Evolutionary conservation across 2,797 vertebrate species (phyloP).

Genomic region (Sebastes elongatus): DNA sequence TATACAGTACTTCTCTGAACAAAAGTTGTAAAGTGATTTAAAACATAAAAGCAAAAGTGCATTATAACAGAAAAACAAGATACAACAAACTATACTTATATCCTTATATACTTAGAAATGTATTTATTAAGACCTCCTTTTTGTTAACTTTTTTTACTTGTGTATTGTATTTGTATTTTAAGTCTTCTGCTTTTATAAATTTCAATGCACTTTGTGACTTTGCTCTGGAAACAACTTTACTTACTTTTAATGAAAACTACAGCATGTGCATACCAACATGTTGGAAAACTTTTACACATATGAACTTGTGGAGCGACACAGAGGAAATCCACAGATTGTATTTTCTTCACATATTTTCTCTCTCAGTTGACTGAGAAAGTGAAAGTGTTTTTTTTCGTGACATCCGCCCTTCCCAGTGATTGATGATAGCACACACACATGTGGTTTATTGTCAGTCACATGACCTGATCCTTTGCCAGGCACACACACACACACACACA

Average conservation of each 20-base stretch:
- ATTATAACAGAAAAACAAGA: not conserved
- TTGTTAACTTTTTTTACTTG: not conserved
- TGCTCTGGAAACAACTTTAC: not conserved
- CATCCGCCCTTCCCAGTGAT: not conserved
- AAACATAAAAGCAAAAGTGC: not conserved
- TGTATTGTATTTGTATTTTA: not conserved
- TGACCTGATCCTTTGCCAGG: not conserved
- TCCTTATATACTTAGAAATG: not conserved
- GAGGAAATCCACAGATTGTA: not conserved
- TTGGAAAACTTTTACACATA: not conserved
- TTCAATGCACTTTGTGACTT: not conserved
- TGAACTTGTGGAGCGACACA: not conserved
- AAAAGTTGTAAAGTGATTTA: not conserved
- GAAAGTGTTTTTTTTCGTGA: constrained; percentile 19
- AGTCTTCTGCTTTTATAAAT: not conserved
- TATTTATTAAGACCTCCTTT: not conserved
- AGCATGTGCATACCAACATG: not conserved
- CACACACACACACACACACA: not conserved
- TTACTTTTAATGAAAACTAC: not conserved
- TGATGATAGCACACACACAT: not conserved
- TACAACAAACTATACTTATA: not conserved
- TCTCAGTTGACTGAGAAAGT: constrained; percentile 35
- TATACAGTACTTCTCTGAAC: not conserved
- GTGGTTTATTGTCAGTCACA: not conserved
- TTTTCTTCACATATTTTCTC: not conserved